These are phyloP conservation scores for Eptesicus fuscus DNA, from an alignment of 2,113 vertebrate genomes.

Conservation along the genomic window DNA sequence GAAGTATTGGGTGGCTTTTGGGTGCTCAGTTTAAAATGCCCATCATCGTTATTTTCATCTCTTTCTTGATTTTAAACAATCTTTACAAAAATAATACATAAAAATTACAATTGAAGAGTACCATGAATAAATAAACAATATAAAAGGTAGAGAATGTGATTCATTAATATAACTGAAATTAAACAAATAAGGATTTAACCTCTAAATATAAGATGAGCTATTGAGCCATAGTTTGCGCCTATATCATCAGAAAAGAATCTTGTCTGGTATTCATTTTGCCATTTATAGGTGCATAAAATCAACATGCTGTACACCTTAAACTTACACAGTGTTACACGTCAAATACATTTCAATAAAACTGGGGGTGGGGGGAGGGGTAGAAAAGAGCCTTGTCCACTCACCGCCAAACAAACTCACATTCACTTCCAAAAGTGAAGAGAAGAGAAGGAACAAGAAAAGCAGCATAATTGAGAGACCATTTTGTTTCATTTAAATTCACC, in stretches of 20 bases:
- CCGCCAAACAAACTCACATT: background rate
- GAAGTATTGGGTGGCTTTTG: background rate
- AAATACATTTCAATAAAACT: background rate
- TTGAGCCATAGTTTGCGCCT: background rate
- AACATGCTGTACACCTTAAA: background rate
- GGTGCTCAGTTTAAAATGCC: background rate
- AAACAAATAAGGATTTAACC: background rate
- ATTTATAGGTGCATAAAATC: background rate
- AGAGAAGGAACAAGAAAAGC: background rate
- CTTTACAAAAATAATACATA: background rate
- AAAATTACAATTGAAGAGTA: background rate
- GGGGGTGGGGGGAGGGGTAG: background rate
- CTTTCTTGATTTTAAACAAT: background rate
- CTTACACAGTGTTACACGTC: background rate
- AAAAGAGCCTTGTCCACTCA: background rate
- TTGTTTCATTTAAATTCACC: conserved; percentile 45
- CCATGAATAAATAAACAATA: background rate
- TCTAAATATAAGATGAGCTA: background rate
- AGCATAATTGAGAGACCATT: background rate
- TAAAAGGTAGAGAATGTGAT: background rate
- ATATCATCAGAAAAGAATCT: background rate
- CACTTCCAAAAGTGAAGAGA: background rate
- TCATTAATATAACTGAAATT: background rate
- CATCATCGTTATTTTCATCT: background rate
- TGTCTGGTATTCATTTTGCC: background rate